Conservation (phyloP, 2,888 invertebrate genomes). For the Chironomus tentans region DNA sequence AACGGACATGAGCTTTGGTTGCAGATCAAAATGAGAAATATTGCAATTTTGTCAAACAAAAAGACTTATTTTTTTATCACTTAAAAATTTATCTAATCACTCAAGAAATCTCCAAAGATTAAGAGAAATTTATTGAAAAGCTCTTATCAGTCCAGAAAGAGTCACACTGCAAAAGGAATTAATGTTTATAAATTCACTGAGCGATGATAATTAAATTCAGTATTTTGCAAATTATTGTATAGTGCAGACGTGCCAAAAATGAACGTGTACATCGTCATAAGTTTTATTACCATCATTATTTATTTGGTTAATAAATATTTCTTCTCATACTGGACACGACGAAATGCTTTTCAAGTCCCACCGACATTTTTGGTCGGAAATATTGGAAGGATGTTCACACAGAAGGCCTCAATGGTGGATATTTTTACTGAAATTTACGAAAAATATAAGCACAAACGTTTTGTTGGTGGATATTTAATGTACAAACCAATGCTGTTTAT, state of each 20-base stretch:
- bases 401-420: background rate
- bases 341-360: background rate
- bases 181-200: background rate
- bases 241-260: background rate
- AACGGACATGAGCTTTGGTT: too few species aligned
- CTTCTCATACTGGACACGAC: background rate
- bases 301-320: background rate
- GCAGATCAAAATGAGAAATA: too few species aligned
- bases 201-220: background rate
- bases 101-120: too few species aligned
- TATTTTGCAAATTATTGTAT: background rate
- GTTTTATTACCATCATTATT: background rate
- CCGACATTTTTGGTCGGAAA: background rate
- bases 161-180: background rate
- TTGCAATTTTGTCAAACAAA: too few species aligned
- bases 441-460: slow-evolving; percentile 41
- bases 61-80: too few species aligned
- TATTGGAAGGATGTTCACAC: background rate
- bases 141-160: background rate
- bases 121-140: background rate
- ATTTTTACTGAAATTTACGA: slow-evolving; percentile 47
- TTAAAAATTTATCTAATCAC: too few species aligned
- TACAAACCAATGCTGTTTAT: slow-evolving; percentile 48
- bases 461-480: slow-evolving; percentile 49
- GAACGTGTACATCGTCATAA: background rate